Evolutionary conservation across 2,113 vertebrate genomes (phyloP).

Genomic region (Piprites chloris): DNA sequence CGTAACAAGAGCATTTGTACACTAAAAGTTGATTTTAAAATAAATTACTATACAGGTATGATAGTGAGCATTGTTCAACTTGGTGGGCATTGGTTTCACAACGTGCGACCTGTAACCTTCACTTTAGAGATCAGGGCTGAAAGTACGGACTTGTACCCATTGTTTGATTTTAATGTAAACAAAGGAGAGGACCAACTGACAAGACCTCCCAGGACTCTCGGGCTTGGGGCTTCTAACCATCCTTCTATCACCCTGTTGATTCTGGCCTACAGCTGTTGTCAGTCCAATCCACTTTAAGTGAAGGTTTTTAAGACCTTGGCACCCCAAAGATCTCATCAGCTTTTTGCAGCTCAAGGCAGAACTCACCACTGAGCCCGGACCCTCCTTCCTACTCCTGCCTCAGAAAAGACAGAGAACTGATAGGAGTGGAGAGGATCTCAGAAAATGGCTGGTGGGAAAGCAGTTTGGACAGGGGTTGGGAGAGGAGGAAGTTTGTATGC

Average conservation of each 20-base stretch:
- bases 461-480: background rate
- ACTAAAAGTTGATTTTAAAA: slow-evolving; percentile 48
- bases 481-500: background rate
- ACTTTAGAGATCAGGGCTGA: slow-evolving; percentile 40
- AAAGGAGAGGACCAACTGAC: background rate
- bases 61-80: slow-evolving; percentile 30
- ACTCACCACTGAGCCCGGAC: background rate
- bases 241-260: background rate
- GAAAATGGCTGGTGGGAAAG: background rate
- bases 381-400: background rate
- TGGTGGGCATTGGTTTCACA: background rate
- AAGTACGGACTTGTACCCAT: background rate
- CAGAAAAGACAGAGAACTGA: background rate
- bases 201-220: background rate
- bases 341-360: background rate
- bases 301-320: background rate
- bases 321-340: background rate
- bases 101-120: slow-evolving; percentile 18
- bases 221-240: background rate
- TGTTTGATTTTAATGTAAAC: slow-evolving; percentile 36
- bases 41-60: slow-evolving; percentile 68
- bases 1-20: slow-evolving; percentile 16
- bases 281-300: background rate
- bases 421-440: background rate
- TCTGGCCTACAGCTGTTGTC: background rate